A percentile compares a stretch with the other conserved stretches of the same genome.
These are phyloP conservation scores for Lithosia quadra DNA, from an alignment of 2,888 invertebrate species.

Conservation along the genomic window DNA sequence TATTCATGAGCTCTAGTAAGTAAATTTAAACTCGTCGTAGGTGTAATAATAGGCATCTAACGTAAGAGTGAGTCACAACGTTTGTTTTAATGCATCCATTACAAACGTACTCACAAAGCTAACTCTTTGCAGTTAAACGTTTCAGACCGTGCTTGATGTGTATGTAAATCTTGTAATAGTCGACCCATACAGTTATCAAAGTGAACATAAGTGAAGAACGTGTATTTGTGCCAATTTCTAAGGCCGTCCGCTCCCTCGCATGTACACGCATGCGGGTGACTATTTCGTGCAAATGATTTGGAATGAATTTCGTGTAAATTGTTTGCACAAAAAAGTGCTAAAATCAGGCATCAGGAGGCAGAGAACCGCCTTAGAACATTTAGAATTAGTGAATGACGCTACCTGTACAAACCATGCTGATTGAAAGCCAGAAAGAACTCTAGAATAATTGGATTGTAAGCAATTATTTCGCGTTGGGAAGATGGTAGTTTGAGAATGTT, in stretches of 20 bases:
- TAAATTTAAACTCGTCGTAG: slow-evolving; percentile 34
- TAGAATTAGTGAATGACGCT: neutral
- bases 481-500: neutral
- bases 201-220: neutral
- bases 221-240: neutral
- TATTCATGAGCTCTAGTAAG: slow-evolving; percentile 29
- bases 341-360: too few relatives aligned
- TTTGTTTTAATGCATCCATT: slow-evolving; percentile 29
- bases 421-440: neutral
- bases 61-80: slow-evolving; percentile 37
- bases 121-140: neutral
- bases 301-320: too few relatives aligned
- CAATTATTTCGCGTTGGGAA: neutral
- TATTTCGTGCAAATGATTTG: too few relatives aligned
- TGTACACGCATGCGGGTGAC: too few relatives aligned
- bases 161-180: neutral
- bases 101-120: slow-evolving; percentile 2
- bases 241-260: too few relatives aligned
- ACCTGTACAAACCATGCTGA: neutral
- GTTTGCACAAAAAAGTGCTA: too few relatives aligned
- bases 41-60: slow-evolving; percentile 35
- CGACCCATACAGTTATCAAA: too few relatives aligned
- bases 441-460: neutral
- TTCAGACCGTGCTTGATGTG: neutral
- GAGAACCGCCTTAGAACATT: too few relatives aligned